These are phyloP conservation scores for Betta splendens DNA, from an alignment of 2,797 vertebrate species.

Conservation along the genomic window DNA sequence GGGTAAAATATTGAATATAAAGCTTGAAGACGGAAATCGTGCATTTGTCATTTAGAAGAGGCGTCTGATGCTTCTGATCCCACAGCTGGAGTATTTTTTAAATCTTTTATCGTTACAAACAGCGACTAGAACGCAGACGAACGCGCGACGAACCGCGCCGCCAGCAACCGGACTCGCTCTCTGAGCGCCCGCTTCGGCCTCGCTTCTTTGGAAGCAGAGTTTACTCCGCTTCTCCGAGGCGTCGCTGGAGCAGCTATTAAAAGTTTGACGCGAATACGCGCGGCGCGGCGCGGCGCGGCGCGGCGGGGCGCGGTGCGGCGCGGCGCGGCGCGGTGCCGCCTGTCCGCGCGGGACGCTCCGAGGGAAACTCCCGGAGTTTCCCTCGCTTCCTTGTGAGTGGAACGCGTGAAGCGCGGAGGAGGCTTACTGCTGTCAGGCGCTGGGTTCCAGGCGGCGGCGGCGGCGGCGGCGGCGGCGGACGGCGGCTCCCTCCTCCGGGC, in stretches of 20 bases:
- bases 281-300: no score
- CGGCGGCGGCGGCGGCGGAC: conserved; percentile 50
- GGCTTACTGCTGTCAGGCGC: conserved; percentile 46
- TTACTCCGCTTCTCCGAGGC: neutral
- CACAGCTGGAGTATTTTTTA: neutral
- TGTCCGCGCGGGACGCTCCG: conserved; percentile 26
- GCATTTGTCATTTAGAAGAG: neutral
- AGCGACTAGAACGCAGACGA: neutral
- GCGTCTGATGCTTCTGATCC: neutral
- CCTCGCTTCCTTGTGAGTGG: no score
- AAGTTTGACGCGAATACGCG: conserved; percentile 6
- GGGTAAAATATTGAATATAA: neutral
- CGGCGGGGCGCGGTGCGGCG: no score
- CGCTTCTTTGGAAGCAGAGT: conserved; percentile 40
- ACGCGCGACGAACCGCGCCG: neutral
- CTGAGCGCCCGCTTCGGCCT: no score
- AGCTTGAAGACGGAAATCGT: neutral
- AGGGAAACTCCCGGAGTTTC: conserved; percentile 4
- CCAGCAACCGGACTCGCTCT: no score
- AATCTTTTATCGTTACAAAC: neutral
- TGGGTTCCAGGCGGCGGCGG: no score
- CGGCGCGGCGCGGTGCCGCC: conserved; percentile 19
- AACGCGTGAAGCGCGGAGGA: conserved; percentile 11
- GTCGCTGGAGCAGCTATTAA: neutral
- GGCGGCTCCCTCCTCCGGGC: conserved; percentile 56